Percentiles rank a stretch among this genome's conserved stretches.
These are phyloP conservation scores for Archaeoteleia sp. DNA, from an alignment of 2,888 invertebrate genomes.

Conservation along the genomic window DNA sequence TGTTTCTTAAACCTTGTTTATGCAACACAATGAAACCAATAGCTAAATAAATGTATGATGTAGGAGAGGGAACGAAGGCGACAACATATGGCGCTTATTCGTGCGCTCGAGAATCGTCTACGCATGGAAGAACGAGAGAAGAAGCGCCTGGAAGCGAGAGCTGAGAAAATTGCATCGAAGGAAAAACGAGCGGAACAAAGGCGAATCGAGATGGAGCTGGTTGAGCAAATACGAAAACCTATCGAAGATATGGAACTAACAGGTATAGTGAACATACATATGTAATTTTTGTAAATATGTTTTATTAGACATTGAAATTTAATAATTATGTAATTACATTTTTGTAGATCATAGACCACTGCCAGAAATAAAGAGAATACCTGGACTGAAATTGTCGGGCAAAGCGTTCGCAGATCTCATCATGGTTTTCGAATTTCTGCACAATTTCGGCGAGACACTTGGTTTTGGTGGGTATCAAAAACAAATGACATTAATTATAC, in stretches of 20 bases:
- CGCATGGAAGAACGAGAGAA: slow-evolving; percentile 91
- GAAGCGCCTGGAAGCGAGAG: slow-evolving; percentile 84
- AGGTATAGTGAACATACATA: slow-evolving; percentile 62
- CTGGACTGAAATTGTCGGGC: slow-evolving; percentile 87
- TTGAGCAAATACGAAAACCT: slow-evolving; percentile 87
- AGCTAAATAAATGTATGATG: slow-evolving; percentile 31
- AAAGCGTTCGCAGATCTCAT: slow-evolving; percentile 93
- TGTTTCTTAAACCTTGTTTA: too few species aligned
- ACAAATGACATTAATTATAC: too few species aligned
- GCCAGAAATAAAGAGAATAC: slow-evolving; percentile 85
- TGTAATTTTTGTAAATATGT: too few species aligned
- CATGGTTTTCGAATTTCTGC: slow-evolving; percentile 97
- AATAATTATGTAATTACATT: neutral
- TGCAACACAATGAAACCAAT: too few species aligned
- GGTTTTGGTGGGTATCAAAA: slow-evolving; percentile 89
- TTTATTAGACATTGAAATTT: slow-evolving; percentile 6
- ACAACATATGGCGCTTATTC: slow-evolving; percentile 92
- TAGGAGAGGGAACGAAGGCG: slow-evolving; percentile 91
- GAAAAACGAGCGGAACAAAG: slow-evolving; percentile 88
- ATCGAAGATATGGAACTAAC: slow-evolving; percentile 92
- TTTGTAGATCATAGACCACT: slow-evolving; percentile 80
- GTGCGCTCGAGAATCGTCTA: slow-evolving; percentile 89
- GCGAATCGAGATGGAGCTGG: slow-evolving; percentile 80
- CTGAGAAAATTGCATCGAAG: slow-evolving; percentile 89
- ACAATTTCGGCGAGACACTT: slow-evolving; percentile 95